phyloP scores from a whole-genome alignment of 1,140 invertebrate genomes.

The Lepidurus arcticus region DNA sequence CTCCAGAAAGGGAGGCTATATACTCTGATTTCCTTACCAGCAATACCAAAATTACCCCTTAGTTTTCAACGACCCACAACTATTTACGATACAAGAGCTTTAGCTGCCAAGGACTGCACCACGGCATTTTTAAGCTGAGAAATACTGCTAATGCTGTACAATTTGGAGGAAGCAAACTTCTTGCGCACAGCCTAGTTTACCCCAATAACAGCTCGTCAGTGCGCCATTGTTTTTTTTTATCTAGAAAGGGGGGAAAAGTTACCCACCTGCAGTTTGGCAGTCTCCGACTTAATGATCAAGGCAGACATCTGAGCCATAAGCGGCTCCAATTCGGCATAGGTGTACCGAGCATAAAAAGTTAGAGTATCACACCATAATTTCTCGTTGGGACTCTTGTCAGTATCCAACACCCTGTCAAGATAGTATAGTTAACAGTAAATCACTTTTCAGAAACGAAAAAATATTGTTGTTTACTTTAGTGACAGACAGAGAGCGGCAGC shows the following conservation, averaged over 20 bases:
- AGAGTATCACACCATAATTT: slow-evolving; percentile 47
- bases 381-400: slow-evolving; percentile 32
- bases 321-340: slow-evolving; percentile 44
- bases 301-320: slow-evolving; percentile 45
- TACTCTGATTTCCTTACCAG: not conserved
- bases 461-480: slow-evolving; percentile 44
- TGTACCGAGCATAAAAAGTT: slow-evolving; percentile 48
- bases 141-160: slow-evolving; percentile 47
- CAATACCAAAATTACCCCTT: not conserved
- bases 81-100: not conserved
- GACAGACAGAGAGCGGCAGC: slow-evolving; percentile 68
- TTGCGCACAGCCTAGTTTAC: slow-evolving; percentile 46
- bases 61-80: not conserved
- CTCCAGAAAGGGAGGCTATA: too few species aligned
- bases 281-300: slow-evolving; percentile 46
- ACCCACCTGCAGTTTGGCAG: slow-evolving; percentile 44
- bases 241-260: slow-evolving; percentile 6
- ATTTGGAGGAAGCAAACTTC: slow-evolving; percentile 49
- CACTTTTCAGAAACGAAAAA: slow-evolving; percentile 6
- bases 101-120: slow-evolving; percentile 28
- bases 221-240: not conserved
- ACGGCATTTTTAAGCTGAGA: slow-evolving; percentile 44
- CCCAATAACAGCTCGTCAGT: slow-evolving; percentile 32
- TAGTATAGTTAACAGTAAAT: slow-evolving; percentile 17
- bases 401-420: slow-evolving; percentile 37